phyloP scores from a whole-genome alignment of 2,113 vertebrate species.

The Pimephales promelas region DNA sequence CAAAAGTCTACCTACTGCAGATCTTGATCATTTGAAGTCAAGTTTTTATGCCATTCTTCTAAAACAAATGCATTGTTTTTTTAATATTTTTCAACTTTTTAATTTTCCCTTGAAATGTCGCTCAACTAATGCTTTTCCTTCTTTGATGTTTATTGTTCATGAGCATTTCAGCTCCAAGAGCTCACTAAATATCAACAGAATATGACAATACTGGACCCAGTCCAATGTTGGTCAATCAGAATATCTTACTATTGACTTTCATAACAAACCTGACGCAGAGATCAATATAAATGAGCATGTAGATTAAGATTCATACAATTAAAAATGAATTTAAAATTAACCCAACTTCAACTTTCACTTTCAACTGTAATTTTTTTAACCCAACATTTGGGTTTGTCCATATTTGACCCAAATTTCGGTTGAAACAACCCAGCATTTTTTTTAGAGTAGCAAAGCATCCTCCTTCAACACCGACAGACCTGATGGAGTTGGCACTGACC shows the following conservation, averaged over 20 bases:
- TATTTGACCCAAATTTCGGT: too few species aligned
- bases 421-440: too few species aligned
- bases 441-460: conserved; percentile 18
- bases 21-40: conserved; percentile 30
- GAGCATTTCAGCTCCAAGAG: too few species aligned
- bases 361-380: too few species aligned
- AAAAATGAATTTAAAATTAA: too few species aligned
- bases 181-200: not conserved
- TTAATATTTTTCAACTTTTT: not conserved
- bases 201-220: not conserved
- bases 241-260: not conserved
- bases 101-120: not conserved
- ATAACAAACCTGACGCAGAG: not conserved
- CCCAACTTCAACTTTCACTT: too few species aligned
- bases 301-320: conserved; percentile 36
- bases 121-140: not conserved
- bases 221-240: not conserved
- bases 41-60: conserved; percentile 4
- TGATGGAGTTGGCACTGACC: conserved; percentile 47
- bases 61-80: not conserved
- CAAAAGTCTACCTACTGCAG: conserved; percentile 13
- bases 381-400: too few species aligned
- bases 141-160: not conserved
- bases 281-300: conserved; percentile 5
- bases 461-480: conserved; percentile 12